These are phyloP conservation scores for Amphipyra tragopoginis DNA, from an alignment of 2,888 invertebrate genomes.

Conservation along the genomic window DNA sequence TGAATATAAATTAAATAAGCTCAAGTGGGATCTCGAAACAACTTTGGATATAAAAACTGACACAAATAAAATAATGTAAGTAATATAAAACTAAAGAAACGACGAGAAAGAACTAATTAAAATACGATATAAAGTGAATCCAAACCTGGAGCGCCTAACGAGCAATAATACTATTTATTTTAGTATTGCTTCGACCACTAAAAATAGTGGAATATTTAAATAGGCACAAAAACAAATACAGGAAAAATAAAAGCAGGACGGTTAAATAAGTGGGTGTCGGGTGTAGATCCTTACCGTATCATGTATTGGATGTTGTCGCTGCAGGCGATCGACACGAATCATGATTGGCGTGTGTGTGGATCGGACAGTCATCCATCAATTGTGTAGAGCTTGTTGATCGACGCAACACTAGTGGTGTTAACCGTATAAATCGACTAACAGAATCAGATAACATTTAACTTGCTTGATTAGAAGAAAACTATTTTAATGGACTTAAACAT, in stretches of 20 bases:
- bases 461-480: slow-evolving; percentile 43
- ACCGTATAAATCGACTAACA: slow-evolving; percentile 58
- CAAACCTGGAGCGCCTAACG: slow-evolving; percentile 41
- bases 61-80: slow-evolving; percentile 30
- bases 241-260: slow-evolving; percentile 42
- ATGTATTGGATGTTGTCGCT: slow-evolving; percentile 64
- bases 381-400: slow-evolving; percentile 55
- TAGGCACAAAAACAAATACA: slow-evolving; percentile 44
- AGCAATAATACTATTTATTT: slow-evolving; percentile 51
- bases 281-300: slow-evolving; percentile 59
- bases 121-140: slow-evolving; percentile 46
- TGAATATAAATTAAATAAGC: slow-evolving; percentile 47
- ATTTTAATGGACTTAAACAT: slow-evolving; percentile 43
- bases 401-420: slow-evolving; percentile 58
- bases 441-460: slow-evolving; percentile 55
- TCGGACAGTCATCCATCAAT: slow-evolving; percentile 64
- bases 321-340: slow-evolving; percentile 58
- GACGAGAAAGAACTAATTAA: slow-evolving; percentile 45
- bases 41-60: slow-evolving; percentile 12
- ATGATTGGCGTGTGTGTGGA: slow-evolving; percentile 59
- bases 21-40: slow-evolving; percentile 17
- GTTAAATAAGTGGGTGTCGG: slow-evolving; percentile 49
- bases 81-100: slow-evolving; percentile 34
- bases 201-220: slow-evolving; percentile 50
- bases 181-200: slow-evolving; percentile 27